Conservation (phyloP, 1,140 invertebrate species). For the Diabrotica undecimpunctata region DNA sequence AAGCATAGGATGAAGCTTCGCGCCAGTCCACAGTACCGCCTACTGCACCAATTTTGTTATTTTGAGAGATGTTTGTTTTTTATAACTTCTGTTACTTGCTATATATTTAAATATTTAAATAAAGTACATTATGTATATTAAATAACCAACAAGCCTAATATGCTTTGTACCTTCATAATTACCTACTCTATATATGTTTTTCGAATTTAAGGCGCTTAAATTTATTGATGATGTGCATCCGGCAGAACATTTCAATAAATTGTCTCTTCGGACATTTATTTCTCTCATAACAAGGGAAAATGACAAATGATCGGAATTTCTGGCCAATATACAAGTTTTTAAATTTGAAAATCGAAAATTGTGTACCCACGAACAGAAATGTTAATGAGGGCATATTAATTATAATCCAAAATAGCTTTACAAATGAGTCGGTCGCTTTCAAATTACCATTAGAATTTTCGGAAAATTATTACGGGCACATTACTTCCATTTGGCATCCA, state of each 20-base stretch:
- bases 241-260: neutral
- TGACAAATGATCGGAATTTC: neutral
- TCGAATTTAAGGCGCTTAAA: no score
- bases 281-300: neutral
- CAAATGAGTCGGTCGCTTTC: slow-evolving; percentile 7
- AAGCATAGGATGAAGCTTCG: no score
- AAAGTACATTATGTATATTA: no score
- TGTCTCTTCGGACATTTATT: neutral
- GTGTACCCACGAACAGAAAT: neutral
- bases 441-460: neutral
- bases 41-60: no score
- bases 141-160: no score
- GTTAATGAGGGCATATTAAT: slow-evolving; percentile 2
- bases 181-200: no score
- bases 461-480: slow-evolving; percentile 13
- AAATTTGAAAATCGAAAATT: neutral
- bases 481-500: slow-evolving; percentile 9
- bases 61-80: no score
- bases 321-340: slow-evolving; percentile 2
- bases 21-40: no score
- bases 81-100: no score
- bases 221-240: neutral
- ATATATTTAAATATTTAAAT: no score
- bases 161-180: no score
- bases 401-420: slow-evolving; percentile 1